A percentile compares a stretch with the other conserved stretches of the same genome.
These are phyloP conservation scores for Holotrichia oblita DNA, from an alignment of 1,140 invertebrate genomes.

Conservation along the genomic window DNA sequence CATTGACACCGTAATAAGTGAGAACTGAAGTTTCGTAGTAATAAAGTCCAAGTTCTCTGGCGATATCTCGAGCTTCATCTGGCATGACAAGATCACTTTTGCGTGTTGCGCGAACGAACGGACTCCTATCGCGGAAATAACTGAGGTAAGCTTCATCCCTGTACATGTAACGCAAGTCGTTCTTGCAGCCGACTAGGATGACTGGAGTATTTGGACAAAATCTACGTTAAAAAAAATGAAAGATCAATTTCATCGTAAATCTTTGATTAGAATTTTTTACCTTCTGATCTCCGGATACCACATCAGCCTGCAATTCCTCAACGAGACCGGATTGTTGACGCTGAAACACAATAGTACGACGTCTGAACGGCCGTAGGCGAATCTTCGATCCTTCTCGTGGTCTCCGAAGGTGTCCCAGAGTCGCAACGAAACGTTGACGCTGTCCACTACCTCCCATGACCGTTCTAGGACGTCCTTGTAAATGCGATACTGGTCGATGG, in stretches of 20 bases:
- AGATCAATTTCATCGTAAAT: neutral
- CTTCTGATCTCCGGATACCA: slow-evolving; percentile 94
- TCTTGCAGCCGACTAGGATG: slow-evolving; percentile 94
- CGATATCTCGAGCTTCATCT: slow-evolving; percentile 88
- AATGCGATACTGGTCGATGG: slow-evolving; percentile 95
- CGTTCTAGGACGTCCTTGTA: slow-evolving; percentile 93
- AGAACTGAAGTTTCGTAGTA: slow-evolving; percentile 95
- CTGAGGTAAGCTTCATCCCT: slow-evolving; percentile 90
- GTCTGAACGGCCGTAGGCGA: slow-evolving; percentile 89
- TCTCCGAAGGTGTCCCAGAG: slow-evolving; percentile 84
- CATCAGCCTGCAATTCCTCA: slow-evolving; percentile 94
- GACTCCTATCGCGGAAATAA: slow-evolving; percentile 88
- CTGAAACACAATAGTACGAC: slow-evolving; percentile 89
- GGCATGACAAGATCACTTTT: slow-evolving; percentile 94
- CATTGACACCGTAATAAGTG: slow-evolving; percentile 92
- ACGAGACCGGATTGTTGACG: slow-evolving; percentile 92
- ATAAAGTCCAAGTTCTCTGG: slow-evolving; percentile 86
- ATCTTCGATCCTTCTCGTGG: slow-evolving; percentile 95
- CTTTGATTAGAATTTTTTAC: slow-evolving; percentile 36
- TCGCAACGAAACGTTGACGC: slow-evolving; percentile 91
- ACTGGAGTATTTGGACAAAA: slow-evolving; percentile 97
- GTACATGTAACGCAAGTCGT: slow-evolving; percentile 95
- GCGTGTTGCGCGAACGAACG: slow-evolving; percentile 88
- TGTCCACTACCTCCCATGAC: slow-evolving; percentile 93
- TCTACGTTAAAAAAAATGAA: slow-evolving; percentile 59